These are phyloP conservation scores for Meles meles DNA, from an alignment of 2,113 vertebrate species.

Conservation along the genomic window DNA sequence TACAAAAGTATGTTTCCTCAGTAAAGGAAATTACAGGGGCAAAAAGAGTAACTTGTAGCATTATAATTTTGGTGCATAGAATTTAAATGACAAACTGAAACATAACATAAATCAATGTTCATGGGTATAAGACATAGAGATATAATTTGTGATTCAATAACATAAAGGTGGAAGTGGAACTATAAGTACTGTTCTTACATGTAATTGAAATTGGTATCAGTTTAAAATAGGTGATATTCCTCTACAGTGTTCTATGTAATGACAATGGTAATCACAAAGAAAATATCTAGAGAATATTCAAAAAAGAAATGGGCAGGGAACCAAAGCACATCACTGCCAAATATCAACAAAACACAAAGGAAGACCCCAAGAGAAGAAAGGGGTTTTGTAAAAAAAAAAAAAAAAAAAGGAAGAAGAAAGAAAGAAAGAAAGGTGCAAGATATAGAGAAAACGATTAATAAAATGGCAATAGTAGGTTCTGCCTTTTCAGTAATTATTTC, in stretches of 20 bases:
- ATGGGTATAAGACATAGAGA: neutral
- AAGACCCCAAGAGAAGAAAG: neutral
- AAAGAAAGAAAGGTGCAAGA: neutral
- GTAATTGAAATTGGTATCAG: neutral
- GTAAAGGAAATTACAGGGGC: neutral
- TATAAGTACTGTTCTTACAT: neutral
- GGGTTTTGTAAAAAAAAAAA: neutral
- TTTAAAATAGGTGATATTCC: neutral
- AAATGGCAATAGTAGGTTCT: neutral
- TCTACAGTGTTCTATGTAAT: neutral
- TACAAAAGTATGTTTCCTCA: neutral
- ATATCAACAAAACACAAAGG: neutral
- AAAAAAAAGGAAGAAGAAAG: too few species aligned
- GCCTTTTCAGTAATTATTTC: neutral
- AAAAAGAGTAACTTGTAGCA: neutral
- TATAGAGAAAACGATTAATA: neutral
- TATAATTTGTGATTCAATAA: neutral
- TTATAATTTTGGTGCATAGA: neutral
- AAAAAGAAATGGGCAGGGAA: neutral
- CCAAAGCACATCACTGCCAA: neutral
- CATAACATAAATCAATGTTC: neutral
- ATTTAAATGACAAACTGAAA: neutral
- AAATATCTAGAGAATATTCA: neutral
- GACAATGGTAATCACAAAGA: neutral
- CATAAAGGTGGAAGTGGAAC: neutral